Evolutionary conservation across 1,140 invertebrate species (phyloP).

Genomic region (Metopolophium dirhodum): DNA sequence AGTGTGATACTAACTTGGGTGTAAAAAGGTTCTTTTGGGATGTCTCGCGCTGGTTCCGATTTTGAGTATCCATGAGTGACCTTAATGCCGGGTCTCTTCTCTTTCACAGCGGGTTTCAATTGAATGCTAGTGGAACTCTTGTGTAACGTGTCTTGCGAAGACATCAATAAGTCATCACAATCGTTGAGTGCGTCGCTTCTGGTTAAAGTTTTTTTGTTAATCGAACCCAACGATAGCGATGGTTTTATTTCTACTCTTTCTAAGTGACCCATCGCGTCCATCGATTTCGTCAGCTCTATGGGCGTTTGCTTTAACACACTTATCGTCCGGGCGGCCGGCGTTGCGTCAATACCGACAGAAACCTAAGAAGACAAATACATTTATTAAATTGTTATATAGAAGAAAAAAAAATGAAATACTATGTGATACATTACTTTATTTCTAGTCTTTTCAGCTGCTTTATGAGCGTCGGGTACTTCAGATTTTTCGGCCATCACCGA

Average conservation of each 20-base stretch:
- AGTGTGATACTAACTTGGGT: constrained; percentile 57
- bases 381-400: neutral
- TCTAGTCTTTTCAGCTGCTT: neutral
- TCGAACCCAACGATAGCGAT: constrained; percentile 41
- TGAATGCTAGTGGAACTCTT: constrained; percentile 57
- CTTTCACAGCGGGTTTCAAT: constrained; percentile 44
- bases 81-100: constrained; percentile 62
- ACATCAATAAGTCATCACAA: constrained; percentile 39
- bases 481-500: neutral
- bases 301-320: constrained; percentile 77
- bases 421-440: constrained; percentile 44
- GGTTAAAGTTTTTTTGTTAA: constrained; percentile 31
- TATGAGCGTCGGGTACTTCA: neutral
- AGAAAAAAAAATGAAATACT: neutral
- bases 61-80: constrained; percentile 75
- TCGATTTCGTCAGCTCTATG: constrained; percentile 73
- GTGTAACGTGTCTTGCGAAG: constrained; percentile 51
- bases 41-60: constrained; percentile 70
- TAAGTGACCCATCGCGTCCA: constrained; percentile 58
- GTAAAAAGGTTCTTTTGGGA: constrained; percentile 62
- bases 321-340: constrained; percentile 72
- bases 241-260: constrained; percentile 13
- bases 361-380: constrained; percentile 65
- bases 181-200: constrained; percentile 35
- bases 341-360: constrained; percentile 77